A percentile compares a stretch with the other conserved stretches of the same genome.
Evolutionary conservation across 2,113 vertebrate species (phyloP).

Genomic region (Lethenteron reissneri): DNA sequence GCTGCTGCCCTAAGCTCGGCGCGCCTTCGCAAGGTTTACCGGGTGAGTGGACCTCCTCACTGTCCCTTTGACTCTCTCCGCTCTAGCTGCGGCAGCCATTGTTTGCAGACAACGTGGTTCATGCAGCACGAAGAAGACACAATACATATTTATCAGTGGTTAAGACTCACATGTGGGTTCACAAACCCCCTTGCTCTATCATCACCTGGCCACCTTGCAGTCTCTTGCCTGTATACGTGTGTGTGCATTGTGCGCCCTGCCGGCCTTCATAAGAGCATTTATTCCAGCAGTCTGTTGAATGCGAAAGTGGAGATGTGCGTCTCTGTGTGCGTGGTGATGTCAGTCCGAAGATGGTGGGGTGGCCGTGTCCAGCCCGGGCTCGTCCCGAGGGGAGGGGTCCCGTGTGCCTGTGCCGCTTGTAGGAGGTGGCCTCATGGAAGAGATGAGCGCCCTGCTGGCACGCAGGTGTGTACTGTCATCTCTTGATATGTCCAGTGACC

Average conservation of each 20-base stretch:
- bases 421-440: slow-evolving; percentile 67
- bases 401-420: slow-evolving; percentile 19
- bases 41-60: not conserved
- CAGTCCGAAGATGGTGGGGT: slow-evolving; percentile 1
- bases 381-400: not conserved
- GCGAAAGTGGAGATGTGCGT: not conserved
- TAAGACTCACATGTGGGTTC: not conserved
- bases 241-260: not conserved
- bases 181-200: not conserved
- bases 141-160: not conserved
- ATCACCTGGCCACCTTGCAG: not conserved
- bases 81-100: not conserved
- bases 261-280: not conserved
- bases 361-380: not conserved
- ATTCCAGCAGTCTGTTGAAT: not conserved
- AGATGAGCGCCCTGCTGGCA: slow-evolving; percentile 94
- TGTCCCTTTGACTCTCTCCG: not conserved
- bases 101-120: not conserved
- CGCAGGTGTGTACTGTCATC: slow-evolving; percentile 37
- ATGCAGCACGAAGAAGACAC: not conserved
- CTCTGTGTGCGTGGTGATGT: not conserved
- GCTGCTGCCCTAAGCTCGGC: slow-evolving; percentile 5
- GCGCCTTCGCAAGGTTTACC: slow-evolving; percentile 2
- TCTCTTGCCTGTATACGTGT: not conserved
- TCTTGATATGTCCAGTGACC: no score